Evolutionary conservation across 2,113 vertebrate genomes (phyloP).

Genomic region (Eublepharis macularius): DNA sequence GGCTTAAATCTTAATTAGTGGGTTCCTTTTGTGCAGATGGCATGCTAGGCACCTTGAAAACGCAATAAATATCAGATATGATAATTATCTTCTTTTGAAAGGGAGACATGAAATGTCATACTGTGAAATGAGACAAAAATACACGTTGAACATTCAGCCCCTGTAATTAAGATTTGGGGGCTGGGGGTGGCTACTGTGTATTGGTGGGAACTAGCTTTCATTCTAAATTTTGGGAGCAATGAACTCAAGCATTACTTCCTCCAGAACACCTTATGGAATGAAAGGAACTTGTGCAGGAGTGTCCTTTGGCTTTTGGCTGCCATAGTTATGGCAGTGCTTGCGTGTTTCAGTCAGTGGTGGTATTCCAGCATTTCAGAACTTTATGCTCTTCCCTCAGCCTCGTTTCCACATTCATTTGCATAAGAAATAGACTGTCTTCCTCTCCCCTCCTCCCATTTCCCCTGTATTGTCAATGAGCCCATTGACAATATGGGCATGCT

Average conservation of each 20-base stretch:
- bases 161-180: background rate
- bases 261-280: background rate
- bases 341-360: background rate
- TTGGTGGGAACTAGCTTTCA: background rate
- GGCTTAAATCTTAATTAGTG: background rate
- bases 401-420: background rate
- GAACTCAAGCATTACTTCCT: background rate
- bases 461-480: background rate
- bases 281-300: background rate
- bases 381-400: background rate
- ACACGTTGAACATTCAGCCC: background rate
- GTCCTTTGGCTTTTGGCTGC: background rate
- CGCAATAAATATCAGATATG: background rate
- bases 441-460: rapidly evolving
- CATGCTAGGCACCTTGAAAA: background rate
- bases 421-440: background rate
- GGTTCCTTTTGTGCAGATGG: background rate
- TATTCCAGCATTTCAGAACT: background rate
- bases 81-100: background rate
- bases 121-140: background rate
- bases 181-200: background rate
- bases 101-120: background rate
- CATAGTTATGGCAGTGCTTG: background rate
- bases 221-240: background rate
- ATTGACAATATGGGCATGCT: background rate